Conservation (phyloP, 1,140 invertebrate species). For the Drosophila bipectinata region DNA sequence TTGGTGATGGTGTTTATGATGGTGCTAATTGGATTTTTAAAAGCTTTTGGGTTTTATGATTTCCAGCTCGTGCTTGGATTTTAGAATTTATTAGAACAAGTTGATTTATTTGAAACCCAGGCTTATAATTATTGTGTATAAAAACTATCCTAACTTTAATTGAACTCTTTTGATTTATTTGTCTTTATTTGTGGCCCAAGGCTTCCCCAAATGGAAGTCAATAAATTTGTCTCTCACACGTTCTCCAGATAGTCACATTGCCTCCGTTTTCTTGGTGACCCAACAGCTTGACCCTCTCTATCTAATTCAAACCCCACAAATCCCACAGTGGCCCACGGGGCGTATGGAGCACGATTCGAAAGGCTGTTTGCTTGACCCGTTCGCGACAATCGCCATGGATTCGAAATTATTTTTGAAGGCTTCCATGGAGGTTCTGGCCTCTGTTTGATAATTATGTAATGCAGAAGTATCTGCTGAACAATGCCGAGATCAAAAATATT, state of each 20-base stretch:
- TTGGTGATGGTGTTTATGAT: neutral
- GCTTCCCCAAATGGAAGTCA: slow-evolving; percentile 16
- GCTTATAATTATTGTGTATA: too few relatives aligned
- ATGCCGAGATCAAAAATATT: slow-evolving; percentile 25
- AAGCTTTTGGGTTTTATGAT: neutral
- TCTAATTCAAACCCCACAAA: neutral
- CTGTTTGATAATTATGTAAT: slow-evolving; percentile 47
- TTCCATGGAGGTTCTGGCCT: slow-evolving; percentile 33
- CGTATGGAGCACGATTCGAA: slow-evolving; percentile 45
- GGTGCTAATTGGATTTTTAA: neutral
- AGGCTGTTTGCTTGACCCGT: slow-evolving; percentile 5
- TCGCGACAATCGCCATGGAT: slow-evolving; percentile 24
- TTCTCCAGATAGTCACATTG: slow-evolving; percentile 27
- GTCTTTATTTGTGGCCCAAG: slow-evolving; percentile 14
- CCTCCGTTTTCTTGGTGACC: slow-evolving; percentile 34
- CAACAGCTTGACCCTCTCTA: slow-evolving; percentile 34
- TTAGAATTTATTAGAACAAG: too few relatives aligned
- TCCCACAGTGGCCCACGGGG: slow-evolving; percentile 27
- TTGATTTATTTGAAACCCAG: neutral
- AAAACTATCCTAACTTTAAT: too few relatives aligned
- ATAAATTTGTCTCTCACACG: slow-evolving; percentile 49
- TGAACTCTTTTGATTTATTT: neutral
- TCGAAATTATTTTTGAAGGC: slow-evolving; percentile 47
- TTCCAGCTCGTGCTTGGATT: neutral
- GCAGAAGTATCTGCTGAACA: slow-evolving; percentile 44